Evolutionary conservation across 2,888 invertebrate genomes (phyloP).

Genomic region (Hartigia nigra): DNA sequence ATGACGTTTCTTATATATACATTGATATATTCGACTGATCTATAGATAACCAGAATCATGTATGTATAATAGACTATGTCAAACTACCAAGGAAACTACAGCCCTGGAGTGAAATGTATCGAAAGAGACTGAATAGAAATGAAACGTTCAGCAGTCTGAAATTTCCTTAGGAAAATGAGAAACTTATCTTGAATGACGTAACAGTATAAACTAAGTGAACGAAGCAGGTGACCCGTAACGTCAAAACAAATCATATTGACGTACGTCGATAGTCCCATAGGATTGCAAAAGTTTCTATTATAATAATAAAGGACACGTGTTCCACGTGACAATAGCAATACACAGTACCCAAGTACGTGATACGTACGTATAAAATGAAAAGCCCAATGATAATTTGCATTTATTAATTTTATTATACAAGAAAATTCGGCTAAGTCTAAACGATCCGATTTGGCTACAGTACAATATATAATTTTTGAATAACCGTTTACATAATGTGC

Average conservation of each 20-base stretch:
- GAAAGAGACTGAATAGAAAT: not conserved
- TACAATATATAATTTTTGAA: slow-evolving; percentile 44
- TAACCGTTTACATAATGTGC: slow-evolving; percentile 56
- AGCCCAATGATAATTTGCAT: slow-evolving; percentile 59
- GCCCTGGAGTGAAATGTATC: not conserved
- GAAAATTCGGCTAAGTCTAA: slow-evolving; percentile 53
- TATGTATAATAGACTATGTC: not conserved
- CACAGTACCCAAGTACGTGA: not conserved
- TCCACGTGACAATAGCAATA: not conserved
- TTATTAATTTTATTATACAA: slow-evolving; percentile 60
- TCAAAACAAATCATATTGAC: not conserved
- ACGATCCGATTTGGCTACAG: slow-evolving; percentile 51
- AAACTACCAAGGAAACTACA: not conserved
- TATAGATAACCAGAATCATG: not conserved
- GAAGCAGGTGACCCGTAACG: not conserved
- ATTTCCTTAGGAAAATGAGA: not conserved
- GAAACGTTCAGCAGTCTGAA: not conserved
- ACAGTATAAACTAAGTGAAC: not conserved
- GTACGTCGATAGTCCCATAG: not conserved
- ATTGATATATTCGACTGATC: not conserved
- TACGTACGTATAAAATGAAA: slow-evolving; percentile 33
- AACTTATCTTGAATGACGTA: not conserved
- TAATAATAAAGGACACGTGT: not conserved
- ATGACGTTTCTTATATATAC: not conserved
- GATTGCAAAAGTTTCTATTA: not conserved